Percentiles rank a stretch among this genome's conserved stretches.
Conservation (phyloP, 2,888 invertebrate genomes). For the Chrysolina haemoptera region DNA sequence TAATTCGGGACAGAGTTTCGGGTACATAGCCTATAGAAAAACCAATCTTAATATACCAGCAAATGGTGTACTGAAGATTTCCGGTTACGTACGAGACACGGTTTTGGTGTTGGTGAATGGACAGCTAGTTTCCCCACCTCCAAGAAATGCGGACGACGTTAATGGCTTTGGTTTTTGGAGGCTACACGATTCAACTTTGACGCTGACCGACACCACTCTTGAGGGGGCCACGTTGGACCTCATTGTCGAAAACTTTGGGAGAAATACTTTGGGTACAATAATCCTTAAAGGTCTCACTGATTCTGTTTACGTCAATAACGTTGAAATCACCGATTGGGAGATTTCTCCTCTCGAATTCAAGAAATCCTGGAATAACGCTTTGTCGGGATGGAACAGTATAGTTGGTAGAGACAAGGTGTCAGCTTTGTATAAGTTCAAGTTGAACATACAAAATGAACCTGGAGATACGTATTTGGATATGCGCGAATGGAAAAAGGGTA, state of each 20-base stretch:
- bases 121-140: conserved; percentile 62
- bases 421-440: conserved; percentile 75
- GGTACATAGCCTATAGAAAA: conserved; percentile 73
- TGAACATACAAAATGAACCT: conserved; percentile 71
- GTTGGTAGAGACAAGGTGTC: conserved; percentile 73
- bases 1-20: conserved; percentile 73
- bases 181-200: conserved; percentile 60
- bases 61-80: conserved; percentile 62
- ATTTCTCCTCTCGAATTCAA: conserved; percentile 72
- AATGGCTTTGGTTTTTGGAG: conserved; percentile 70
- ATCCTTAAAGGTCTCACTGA: conserved; percentile 69
- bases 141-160: conserved; percentile 60
- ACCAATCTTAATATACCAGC: conserved; percentile 57
- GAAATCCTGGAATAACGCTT: conserved; percentile 64
- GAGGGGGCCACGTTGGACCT: conserved; percentile 65
- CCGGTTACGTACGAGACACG: conserved; percentile 70
- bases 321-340: conserved; percentile 64
- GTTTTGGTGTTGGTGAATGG: conserved; percentile 71
- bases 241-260: conserved; percentile 85
- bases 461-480: conserved; percentile 86
- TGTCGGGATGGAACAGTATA: conserved; percentile 73
- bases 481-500: conserved; percentile 87
- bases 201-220: conserved; percentile 53
- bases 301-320: conserved; percentile 68
- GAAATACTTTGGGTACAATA: conserved; percentile 75